Evolutionary conservation across 1,140 invertebrate species (phyloP), one percentile per base, ranked within the genome.

Genomic region (Spodoptera frugiperda): DNA sequence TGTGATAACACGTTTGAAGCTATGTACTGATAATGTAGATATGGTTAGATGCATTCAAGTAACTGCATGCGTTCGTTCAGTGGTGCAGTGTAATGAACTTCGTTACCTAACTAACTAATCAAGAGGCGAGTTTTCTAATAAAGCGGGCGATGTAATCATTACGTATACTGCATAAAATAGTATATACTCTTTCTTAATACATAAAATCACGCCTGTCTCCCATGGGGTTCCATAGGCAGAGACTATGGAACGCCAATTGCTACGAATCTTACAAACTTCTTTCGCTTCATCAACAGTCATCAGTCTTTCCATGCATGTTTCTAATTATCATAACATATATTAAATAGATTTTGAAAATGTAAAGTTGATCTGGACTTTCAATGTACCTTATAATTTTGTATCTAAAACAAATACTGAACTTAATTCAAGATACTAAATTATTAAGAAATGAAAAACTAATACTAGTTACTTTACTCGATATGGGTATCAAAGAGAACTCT

Each of bases 41-140:
- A 65, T 17, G 33, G 44, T 65, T 9, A 21, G 49, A n/a, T 65
- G 44, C 39, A 48, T 48, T 14, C 17, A 3, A 65, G 61, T 65
- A 14, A 46, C 33, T 65, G n/a, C 33, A 44, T 33, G 33, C 61
- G 44, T 65, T 49, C 12, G 44, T 65, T 48, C 25, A 44, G 8
- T 15, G 3, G 30, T 61, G 48, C 21, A 11, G 9, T 19, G 33
- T 46, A 63, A 19, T 49, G 46, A 46, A 49, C 44, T 11, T 44
- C 1, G 53, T 72, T 72, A 57, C 68, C 68, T 54, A 72, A 72
- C 68, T 54, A 72, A 72, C 53, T 44, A 72, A 19, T 67, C 65
- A 25, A n/a, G 51, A 21, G 11, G 30, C 68, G 17, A 72, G 68
- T 72, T 57, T 70, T 72, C 33, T 54, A 72, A 15, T 72, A 44